phyloP scores from a whole-genome alignment of 2,797 vertebrate species.

The Siniperca undulata region DNA sequence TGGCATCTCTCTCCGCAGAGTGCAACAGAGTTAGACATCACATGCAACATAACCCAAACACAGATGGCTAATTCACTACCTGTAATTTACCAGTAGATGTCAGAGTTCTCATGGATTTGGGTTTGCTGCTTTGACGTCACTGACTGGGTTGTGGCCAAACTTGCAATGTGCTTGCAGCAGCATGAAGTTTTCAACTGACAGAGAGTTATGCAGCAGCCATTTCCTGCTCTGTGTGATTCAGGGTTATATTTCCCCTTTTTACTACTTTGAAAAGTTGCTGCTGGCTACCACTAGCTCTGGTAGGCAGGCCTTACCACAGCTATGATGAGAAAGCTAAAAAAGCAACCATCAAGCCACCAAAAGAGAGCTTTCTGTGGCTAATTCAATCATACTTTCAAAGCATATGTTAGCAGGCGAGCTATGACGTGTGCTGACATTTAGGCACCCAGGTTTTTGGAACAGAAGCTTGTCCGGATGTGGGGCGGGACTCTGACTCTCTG shows the following conservation, averaged over 20 bases:
- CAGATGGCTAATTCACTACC: constrained; percentile 1
- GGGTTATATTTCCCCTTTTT: constrained; percentile 57
- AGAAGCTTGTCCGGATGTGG: constrained; percentile 59
- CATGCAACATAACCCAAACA: not conserved
- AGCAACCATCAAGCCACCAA: not conserved
- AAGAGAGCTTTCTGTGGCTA: not conserved
- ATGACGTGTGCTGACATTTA: constrained; percentile 31
- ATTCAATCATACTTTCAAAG: not conserved
- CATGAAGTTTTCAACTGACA: constrained; percentile 56
- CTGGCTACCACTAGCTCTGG: constrained; percentile 12
- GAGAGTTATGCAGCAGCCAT: constrained; percentile 65
- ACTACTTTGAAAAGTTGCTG: constrained; percentile 32
- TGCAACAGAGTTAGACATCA: not conserved
- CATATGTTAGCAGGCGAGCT: not conserved
- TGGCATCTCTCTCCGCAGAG: not conserved
- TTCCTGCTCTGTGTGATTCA: constrained; percentile 66
- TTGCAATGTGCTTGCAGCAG: constrained; percentile 55
- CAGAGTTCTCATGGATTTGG: constrained; percentile 33
- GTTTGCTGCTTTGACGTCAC: constrained; percentile 23
- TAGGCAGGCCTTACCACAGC: not conserved
- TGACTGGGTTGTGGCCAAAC: constrained; percentile 37
- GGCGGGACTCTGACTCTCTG: constrained; percentile 46
- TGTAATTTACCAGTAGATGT: constrained; percentile 61
- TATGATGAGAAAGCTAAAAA: not conserved
- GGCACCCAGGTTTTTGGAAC: constrained; percentile 37